Evolutionary conservation across 2,797 vertebrate species (phyloP), one percentile per base, ranked within the genome.

Genomic region (Cetoscarus ocellatus): DNA sequence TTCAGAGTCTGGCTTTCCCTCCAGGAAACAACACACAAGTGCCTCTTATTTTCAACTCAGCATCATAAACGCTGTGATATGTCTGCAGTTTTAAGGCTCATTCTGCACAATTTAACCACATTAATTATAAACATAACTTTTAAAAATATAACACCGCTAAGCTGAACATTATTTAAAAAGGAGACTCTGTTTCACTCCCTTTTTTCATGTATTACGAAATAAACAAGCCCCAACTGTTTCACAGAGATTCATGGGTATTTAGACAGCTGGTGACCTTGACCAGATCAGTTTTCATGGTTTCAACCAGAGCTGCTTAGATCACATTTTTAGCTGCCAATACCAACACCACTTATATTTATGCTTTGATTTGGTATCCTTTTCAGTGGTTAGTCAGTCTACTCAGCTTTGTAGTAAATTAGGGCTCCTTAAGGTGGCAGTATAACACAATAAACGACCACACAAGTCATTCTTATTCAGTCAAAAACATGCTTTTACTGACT

Each of bases 21-120:
- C 7, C 19, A 68, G 54, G 62, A 36, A 65, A 53, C 50, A 52
- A 42, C 61, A 67, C 39, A 63, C 52, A 57, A 49, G 51, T 61
- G 60, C 44, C 8, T 67, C 15, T 36, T 14, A 49, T 76, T 62
- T 15, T 50, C 61, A 48, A 58, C 36, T 35, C 40, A 45, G 50
- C 61, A 17, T 40, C 45, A 45, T 56, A 39, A 72, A 61, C 1
- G 10, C 43, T 57, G 10, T 7, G 35, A 43, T 55, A 27, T 43
- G 17, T 49, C 39, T 11, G 6, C 3, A 50, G 19, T 36, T 35
- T 45, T 50, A 56, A 60, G 15, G 15, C 8, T 8, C 9, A 39
- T 47, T 58, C 12, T 40, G 19, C 27, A 47, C 3, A 56, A 17
- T 61, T 55, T 11, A 5, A 27, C 10, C 38, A 10, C 10, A 14